Conservation (phyloP, 1,140 invertebrate species). For the Mylabris phalerata region DNA sequence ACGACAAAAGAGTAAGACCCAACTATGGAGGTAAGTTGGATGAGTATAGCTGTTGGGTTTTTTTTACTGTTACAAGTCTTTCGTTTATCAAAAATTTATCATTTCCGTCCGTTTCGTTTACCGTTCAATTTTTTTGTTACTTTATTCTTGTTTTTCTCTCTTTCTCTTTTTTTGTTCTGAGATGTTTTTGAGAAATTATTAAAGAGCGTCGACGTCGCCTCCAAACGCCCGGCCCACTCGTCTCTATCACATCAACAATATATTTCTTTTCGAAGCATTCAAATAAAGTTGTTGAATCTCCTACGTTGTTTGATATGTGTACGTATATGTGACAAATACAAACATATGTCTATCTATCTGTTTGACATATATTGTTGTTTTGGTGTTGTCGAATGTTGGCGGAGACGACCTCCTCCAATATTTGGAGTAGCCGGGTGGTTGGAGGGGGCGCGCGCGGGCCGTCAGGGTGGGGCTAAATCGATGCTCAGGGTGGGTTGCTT, state of each 20-base stretch:
- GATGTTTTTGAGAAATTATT: neutral
- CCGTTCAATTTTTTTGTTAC: no score
- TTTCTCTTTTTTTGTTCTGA: neutral
- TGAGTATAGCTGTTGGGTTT: neutral
- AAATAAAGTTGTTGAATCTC: no score
- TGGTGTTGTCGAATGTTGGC: neutral
- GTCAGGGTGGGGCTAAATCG: conserved; percentile 33
- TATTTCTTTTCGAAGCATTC: no score
- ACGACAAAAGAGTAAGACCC: conserved; percentile 96
- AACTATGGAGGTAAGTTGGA: conserved; percentile 89
- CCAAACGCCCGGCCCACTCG: neutral
- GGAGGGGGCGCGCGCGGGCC: conserved; percentile 26
- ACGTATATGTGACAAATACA: neutral
- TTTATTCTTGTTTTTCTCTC: no score
- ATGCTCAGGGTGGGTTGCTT: conserved; percentile 35
- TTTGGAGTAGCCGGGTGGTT: conserved; percentile 12
- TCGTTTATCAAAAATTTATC: no score
- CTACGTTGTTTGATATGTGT: neutral
- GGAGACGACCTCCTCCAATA: no score
- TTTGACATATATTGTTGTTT: neutral
- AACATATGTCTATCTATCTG: neutral
- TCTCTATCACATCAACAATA: neutral
- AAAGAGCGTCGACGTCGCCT: conserved; percentile 2
- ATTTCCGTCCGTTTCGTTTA: no score
- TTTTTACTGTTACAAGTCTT: no score